Conservation (phyloP, 2,888 invertebrate species). For the Lymantria dispar region DNA sequence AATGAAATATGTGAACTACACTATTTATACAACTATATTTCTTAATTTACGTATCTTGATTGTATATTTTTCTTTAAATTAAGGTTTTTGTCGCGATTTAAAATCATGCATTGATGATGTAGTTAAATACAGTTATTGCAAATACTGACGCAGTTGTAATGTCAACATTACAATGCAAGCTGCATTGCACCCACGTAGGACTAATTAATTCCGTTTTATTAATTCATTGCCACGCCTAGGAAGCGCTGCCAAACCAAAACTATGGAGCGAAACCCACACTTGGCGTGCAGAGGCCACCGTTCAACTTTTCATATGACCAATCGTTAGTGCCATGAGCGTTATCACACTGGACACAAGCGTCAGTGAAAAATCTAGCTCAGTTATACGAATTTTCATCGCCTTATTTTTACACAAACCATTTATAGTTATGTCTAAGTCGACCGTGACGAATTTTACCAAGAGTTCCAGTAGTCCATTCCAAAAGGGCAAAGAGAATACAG, state of each 20-base stretch:
- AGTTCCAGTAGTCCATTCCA: conserved; percentile 50
- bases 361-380: conserved; percentile 51
- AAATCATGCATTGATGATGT: too few species aligned
- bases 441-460: conserved; percentile 65
- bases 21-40: too few species aligned
- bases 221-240: conserved; percentile 77
- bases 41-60: too few species aligned
- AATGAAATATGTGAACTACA: too few species aligned
- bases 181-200: conserved; percentile 60
- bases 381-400: conserved; percentile 50
- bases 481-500: conserved; percentile 24
- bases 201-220: conserved; percentile 41
- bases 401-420: conserved; percentile 35
- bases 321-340: conserved; percentile 63
- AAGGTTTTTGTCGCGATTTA: too few species aligned
- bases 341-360: conserved; percentile 55
- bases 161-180: conserved; percentile 64
- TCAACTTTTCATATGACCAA: conserved; percentile 54
- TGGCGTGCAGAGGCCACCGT: conserved; percentile 58
- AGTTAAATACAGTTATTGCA: conserved; percentile 11
- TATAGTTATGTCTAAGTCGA: conserved; percentile 61
- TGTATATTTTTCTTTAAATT: too few species aligned
- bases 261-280: conserved; percentile 79
- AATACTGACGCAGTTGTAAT: conserved; percentile 24
- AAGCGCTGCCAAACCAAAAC: conserved; percentile 70